phyloP scores from a whole-genome alignment of 2,113 vertebrate genomes.

The Turdus rufiventris region DNA sequence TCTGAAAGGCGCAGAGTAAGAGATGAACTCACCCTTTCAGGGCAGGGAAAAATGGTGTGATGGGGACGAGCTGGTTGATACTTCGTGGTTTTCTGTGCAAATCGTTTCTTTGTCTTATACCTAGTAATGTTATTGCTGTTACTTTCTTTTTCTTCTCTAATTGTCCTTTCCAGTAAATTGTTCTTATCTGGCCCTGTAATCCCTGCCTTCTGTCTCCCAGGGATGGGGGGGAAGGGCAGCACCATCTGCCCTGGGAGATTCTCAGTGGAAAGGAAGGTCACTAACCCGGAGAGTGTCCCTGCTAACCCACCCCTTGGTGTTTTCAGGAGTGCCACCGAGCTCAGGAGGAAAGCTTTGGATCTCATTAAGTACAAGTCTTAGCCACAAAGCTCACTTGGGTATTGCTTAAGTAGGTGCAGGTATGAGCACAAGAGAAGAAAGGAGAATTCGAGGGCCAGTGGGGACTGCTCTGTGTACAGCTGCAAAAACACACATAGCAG shows the following conservation, averaged over 20 bases:
- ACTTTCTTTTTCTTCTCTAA: neutral
- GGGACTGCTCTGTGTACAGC: neutral
- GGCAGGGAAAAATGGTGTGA: neutral
- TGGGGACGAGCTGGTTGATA: neutral
- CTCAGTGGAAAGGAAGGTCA: no score
- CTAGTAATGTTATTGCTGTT: neutral
- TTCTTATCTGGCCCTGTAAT: neutral
- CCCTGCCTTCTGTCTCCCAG: neutral
- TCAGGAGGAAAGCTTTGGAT: neutral
- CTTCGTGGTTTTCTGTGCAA: neutral
- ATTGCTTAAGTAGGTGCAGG: neutral
- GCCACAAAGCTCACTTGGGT: neutral
- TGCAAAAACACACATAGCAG: neutral
- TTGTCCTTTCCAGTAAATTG: neutral
- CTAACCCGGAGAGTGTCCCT: accelerated
- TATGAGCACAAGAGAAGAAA: neutral
- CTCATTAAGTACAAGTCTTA: neutral
- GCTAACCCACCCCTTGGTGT: neutral
- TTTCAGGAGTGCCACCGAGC: neutral
- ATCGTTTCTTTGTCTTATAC: neutral
- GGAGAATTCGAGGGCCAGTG: neutral
- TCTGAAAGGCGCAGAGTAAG: no score
- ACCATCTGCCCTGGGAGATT: neutral
- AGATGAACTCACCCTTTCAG: no score
- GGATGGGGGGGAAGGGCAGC: neutral